Percentiles rank a stretch among this genome's conserved stretches.
Conservation (phyloP, 2,113 vertebrate species). For the Sorex araneus region DNA sequence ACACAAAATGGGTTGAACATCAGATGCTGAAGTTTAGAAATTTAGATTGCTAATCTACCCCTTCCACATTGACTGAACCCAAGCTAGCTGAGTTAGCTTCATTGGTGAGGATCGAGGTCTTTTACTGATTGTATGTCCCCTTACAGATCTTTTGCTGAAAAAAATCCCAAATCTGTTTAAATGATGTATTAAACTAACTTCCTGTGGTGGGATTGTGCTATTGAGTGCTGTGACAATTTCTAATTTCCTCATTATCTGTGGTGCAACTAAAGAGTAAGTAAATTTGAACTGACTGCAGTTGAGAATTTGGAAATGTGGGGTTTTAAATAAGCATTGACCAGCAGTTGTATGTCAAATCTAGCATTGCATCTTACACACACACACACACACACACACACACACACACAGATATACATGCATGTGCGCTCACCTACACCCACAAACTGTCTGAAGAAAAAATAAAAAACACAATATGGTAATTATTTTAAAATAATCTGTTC, state of each 20-base stretch:
- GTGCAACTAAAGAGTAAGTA: background rate
- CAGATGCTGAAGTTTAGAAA: background rate
- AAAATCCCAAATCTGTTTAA: background rate
- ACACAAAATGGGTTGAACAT: background rate
- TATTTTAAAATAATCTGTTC: background rate
- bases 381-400: too few relatives aligned
- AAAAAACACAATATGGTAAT: background rate
- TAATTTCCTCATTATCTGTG: background rate
- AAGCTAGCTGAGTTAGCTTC: background rate
- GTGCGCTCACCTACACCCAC: background rate
- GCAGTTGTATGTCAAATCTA: background rate
- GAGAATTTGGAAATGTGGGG: too few relatives aligned
- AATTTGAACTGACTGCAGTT: background rate
- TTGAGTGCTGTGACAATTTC: background rate
- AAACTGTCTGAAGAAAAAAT: background rate
- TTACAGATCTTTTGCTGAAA: background rate
- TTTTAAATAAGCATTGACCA: background rate
- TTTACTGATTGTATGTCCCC: fast-evolving
- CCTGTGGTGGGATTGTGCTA: background rate
- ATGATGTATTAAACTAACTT: background rate
- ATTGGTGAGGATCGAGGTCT: background rate
- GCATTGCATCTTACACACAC: too few relatives aligned
- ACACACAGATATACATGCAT: too few relatives aligned
- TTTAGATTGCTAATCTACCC: background rate
- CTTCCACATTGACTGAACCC: background rate